Evolutionary conservation across 2,888 invertebrate species (phyloP), one percentile per base, ranked within the genome.

Genomic region (Tribolium freemani): DNA sequence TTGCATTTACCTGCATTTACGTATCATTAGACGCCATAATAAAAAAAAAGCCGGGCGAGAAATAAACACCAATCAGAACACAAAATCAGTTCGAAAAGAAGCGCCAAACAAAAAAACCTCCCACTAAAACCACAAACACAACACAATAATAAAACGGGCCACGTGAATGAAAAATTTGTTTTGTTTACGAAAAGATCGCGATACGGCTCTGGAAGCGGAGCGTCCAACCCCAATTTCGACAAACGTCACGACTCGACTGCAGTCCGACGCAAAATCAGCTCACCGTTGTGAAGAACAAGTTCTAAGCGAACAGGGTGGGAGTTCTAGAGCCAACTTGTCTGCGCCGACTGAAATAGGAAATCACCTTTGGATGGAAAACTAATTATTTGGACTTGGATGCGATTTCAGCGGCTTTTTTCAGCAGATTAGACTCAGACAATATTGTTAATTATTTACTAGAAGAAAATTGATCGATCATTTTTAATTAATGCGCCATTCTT

Each of bases 251-350:
- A 72, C 74, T 74, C 74, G 72, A 73, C 75, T 73, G 73, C 71
- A 71, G 70, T 71, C 66, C 54, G 69, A 71, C 71, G 71, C 74
- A 68, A 73, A 73, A 73, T 73, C 73, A 64, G 71, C 58, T 73
- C 69, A 60, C 67, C 66, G 73, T 69, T 69, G 61, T 38, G 50
- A 68, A 71, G 71, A 75, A 75, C 75, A 70, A 73, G 75, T 75
- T 75, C 71, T 72, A 58, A 50, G 58, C 56, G 68, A 38, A 46
- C 9, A 48, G 71, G 73, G 73, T 67, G 71, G 73, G 71, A 64
- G 69, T 53, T 69, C 38, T 70, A 71, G 75, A 75, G 75, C 75
- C 75, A 71, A 75, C 73, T 75, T 75, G 75, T 75, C 75, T 75
- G 75, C 75, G 73, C 66, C 64, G 74, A 72, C 69, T 63, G 51